Evolutionary conservation across 2,888 invertebrate species (phyloP).

Genomic region (Pristionchus maxplancki): DNA sequence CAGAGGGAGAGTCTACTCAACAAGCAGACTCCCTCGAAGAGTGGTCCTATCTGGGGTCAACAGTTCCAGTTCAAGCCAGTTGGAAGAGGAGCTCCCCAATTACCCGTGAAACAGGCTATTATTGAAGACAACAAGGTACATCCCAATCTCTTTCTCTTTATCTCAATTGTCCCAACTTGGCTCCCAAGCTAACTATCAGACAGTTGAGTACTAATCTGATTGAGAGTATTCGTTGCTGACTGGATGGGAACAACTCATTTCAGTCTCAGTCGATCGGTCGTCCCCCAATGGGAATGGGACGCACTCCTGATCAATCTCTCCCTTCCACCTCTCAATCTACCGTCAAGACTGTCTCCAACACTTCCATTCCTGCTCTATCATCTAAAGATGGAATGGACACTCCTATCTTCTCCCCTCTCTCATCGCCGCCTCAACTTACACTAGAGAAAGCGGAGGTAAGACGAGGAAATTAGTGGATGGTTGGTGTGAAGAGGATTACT

Average conservation of each 20-base stretch:
- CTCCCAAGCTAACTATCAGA: background rate
- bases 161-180: background rate
- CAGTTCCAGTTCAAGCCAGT: background rate
- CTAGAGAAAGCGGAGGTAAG: background rate
- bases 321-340: background rate
- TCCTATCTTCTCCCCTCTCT: background rate
- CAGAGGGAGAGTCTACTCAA: background rate
- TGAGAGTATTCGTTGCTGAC: too few species aligned
- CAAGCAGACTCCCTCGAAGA: background rate
- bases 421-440: background rate
- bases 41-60: background rate
- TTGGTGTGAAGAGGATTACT: background rate
- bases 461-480: background rate
- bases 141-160: background rate
- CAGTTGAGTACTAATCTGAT: background rate
- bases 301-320: background rate
- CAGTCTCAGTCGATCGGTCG: background rate
- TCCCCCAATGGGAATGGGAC: background rate
- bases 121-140: background rate
- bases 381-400: background rate
- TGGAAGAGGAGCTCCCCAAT: background rate
- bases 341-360: background rate
- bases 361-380: background rate
- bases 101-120: conserved; percentile 7
- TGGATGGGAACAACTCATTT: background rate